Base-by-base conservation (phyloP, 64 coral and sea anemone species). In the Pocillopora verrucosa region DNA sequence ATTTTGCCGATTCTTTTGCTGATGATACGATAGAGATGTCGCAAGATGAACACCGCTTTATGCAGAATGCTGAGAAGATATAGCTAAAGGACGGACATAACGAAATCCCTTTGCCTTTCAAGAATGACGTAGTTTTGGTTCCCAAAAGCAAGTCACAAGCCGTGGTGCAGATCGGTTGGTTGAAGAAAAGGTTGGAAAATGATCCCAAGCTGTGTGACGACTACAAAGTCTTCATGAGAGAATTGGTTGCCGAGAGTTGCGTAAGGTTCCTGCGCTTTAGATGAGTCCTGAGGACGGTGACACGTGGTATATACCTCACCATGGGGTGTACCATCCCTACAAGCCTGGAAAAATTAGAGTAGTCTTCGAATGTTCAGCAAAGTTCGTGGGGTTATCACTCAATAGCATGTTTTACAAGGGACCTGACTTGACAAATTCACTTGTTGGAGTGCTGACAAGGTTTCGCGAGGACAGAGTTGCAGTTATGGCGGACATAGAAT, bases 281-380 rank as follows among this genome's bases (percentile, higher is more conserved):
- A 26, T 17, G 60, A 37, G 24, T 20, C 41, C n/a, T 2, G 70
- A 38, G 25, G 36, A 82, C 30, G 88, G 78, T 20, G 73, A 70
- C 35, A 83, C 64, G 5, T 94, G 88, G 92, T 90, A 90, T 58
- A 88, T 89, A 78, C 81, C 92, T 14, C 82, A 94, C 68, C 88
- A 94, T 13, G 80, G 80, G 4, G 88, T 90, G 13, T 58, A 90
- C n/a, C 65, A 90, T 13, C 88, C 88, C 10, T 16, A 70, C 34
- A 82, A 90, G 60, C 88, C 87, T 45, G 88, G 77, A 9, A 94
- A 94, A 60, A 85, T 80, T 65, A 14, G 82, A 41, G 72, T 92
- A 60, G 79, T 91, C 3, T 91, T 74, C 11, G 80, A 84, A 36
- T 91, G 80, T 51, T 74, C 89, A 60, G 80, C 78, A 25, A 90